A percentile compares a stretch with the other conserved stretches of the same genome.
These are phyloP conservation scores for Lagocephalus sceleratus DNA, from an alignment of 2,797 vertebrate genomes.

Conservation along the genomic window DNA sequence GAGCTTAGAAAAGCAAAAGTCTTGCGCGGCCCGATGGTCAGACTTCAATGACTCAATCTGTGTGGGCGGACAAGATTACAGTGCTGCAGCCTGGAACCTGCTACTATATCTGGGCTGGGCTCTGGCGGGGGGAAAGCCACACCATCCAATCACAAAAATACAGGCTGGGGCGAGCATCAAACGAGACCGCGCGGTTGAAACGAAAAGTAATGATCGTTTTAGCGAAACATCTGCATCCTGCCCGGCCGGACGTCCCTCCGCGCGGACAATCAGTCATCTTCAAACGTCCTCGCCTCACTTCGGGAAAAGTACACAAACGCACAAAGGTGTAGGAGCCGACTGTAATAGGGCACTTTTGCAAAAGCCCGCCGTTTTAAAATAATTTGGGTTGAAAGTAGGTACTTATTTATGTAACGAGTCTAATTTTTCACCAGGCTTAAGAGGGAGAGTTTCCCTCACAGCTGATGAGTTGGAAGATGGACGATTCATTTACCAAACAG, in stretches of 20 bases:
- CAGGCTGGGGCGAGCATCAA: constrained; percentile 53
- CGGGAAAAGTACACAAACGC: constrained; percentile 3
- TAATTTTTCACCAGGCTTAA: too few relatives aligned
- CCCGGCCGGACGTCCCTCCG: constrained; percentile 7
- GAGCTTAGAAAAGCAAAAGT: constrained; percentile 40
- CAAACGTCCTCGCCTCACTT: not conserved
- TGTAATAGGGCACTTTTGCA: too few relatives aligned
- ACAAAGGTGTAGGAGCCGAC: not conserved
- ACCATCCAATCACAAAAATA: constrained; percentile 58
- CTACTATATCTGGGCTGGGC: constrained; percentile 58
- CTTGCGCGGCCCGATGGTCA: constrained; percentile 40
- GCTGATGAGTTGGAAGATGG: too few relatives aligned
- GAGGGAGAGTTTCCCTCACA: too few relatives aligned
- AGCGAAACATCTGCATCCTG: constrained; percentile 34
- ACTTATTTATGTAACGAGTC: too few relatives aligned
- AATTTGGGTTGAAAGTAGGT: too few relatives aligned
- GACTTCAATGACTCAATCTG: constrained; percentile 58
- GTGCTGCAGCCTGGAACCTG: constrained; percentile 28
- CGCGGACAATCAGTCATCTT: not conserved
- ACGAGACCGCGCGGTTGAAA: constrained; percentile 51
- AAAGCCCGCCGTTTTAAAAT: too few relatives aligned
- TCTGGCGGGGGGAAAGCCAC: constrained; percentile 57
- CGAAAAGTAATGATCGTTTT: constrained; percentile 30
- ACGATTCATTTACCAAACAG: too few relatives aligned
- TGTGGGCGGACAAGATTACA: constrained; percentile 61